Evolutionary conservation across 2,113 vertebrate genomes (phyloP), one percentile per base, ranked within the genome.

Genomic region (Picathartes gymnocephalus): DNA sequence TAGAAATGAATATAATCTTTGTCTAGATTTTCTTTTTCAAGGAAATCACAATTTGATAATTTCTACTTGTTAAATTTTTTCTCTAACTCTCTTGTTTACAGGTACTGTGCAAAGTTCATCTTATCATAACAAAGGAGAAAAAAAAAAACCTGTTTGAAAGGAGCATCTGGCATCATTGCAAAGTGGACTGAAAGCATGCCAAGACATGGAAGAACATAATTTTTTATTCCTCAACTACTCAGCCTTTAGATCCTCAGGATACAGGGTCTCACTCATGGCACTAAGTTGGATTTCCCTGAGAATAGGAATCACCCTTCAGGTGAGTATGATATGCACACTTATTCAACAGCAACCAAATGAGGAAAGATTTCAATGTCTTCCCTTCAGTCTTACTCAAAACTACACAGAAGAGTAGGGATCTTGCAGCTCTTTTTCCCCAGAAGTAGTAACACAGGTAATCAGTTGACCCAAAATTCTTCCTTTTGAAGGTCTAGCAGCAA

Each of bases 1-100:
- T 96, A 96, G 92, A 97, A 97, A 97, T 90, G 70, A 97, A 54
- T 81, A 77, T 30, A 65, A 69, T 72, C 83, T 81, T 95, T 91
- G 62, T 80, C 80, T 77, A 80, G 83, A 94, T 97, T 96, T 95
- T 86, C 71, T 91, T 95, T 74, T 88, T 81, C 77, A 74, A 81
- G 57, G 16, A 85, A 92, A 47, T 68, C 58, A 65, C 31, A 80
- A 64, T 85, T 73, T 58, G 24, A n/a, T 85, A 87, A 92, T 86
- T 94, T 87, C 61, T 77, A 72, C 31, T 23, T 66, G 12, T 88
- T 93, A 56, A 87, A 83, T 42, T 66, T 40, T 90, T 94, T 80
- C 65, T 86, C 68, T 76, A 82, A 79, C 24, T 76, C 23, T 60
- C 50, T 57, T 60, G 35, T 79, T 89, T 51, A 25, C 15, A 65